A percentile compares a stretch with the other conserved stretches of the same genome.
These are phyloP conservation scores for Troglohyphantes excavatus DNA, from an alignment of 2,888 invertebrate genomes.

Conservation along the genomic window DNA sequence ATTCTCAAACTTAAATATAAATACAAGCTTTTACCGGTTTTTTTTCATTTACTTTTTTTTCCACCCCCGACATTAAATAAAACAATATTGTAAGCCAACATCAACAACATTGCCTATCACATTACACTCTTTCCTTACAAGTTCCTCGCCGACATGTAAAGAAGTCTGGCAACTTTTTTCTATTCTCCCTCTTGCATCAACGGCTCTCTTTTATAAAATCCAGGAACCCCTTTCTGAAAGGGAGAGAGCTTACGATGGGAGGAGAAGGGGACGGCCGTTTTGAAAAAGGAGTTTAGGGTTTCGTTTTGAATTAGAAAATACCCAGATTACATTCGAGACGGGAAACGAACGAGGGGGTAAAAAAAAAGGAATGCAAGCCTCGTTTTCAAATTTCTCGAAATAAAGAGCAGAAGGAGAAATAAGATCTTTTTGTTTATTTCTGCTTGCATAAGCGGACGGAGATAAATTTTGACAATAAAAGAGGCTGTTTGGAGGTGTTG, in stretches of 20 bases:
- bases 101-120: no score
- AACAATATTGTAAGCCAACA: no score
- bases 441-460: no score
- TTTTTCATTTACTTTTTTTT: no score
- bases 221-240: not conserved
- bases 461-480: not conserved
- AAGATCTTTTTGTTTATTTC: not conserved
- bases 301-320: conserved; percentile 9
- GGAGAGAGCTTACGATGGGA: not conserved
- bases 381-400: not conserved
- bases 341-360: not conserved
- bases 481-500: not conserved
- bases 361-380: not conserved
- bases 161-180: no score
- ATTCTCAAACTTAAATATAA: no score
- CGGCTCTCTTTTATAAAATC: not conserved
- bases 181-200: no score
- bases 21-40: no score
- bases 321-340: not conserved
- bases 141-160: no score
- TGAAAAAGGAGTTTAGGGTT: conserved; percentile 24
- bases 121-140: no score
- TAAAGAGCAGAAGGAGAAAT: no score
- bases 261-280: not conserved
- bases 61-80: no score